Conservation (phyloP, 2,113 vertebrate genomes). For the Scytalopus superciliaris region DNA sequence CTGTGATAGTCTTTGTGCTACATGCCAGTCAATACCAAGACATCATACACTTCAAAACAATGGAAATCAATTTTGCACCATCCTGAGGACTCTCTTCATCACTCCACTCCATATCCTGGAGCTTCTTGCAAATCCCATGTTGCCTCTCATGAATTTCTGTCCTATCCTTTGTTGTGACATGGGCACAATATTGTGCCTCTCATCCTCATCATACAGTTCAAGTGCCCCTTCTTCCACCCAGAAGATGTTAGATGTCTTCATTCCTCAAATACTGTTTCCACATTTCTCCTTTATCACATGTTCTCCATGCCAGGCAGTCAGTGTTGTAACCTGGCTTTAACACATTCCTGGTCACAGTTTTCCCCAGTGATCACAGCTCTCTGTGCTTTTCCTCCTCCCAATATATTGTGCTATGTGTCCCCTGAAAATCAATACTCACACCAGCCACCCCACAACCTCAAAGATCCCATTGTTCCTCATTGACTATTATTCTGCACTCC, state of each 20-base stretch:
- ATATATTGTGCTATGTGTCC: background rate
- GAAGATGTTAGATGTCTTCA: background rate
- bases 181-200: background rate
- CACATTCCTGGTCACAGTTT: background rate
- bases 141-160: background rate
- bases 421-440: background rate
- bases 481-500: rapidly evolving
- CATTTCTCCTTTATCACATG: background rate
- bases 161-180: background rate
- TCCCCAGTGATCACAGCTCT: background rate
- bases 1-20: background rate
- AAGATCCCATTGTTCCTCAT: background rate
- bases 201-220: background rate
- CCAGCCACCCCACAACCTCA: background rate
- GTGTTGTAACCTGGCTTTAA: background rate
- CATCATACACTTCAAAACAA: background rate
- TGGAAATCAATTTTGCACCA: background rate
- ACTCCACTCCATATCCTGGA: background rate
- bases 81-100: background rate
- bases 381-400: background rate
- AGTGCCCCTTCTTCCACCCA: background rate
- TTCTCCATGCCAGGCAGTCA: background rate
- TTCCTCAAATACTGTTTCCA: background rate
- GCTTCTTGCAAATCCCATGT: background rate
- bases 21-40: background rate